phyloP scores from a whole-genome alignment of 1,140 invertebrate species.

The Nilaparvata lugens region DNA sequence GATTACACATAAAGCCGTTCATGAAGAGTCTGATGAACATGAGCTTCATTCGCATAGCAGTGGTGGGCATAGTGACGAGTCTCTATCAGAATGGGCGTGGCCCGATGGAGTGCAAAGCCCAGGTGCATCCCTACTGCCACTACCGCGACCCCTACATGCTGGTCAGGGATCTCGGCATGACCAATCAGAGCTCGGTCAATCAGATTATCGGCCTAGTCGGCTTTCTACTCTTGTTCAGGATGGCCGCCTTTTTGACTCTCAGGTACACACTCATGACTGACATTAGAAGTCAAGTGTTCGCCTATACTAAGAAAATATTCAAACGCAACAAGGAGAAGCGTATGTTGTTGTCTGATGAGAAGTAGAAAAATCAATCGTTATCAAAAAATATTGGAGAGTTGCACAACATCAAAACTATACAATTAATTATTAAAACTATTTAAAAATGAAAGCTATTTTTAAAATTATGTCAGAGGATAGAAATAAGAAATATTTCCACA shows the following conservation, averaged over 20 bases:
- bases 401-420: too few relatives aligned
- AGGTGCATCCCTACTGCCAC: constrained; percentile 24
- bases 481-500: too few relatives aligned
- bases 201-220: constrained; percentile 37
- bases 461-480: too few relatives aligned
- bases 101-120: constrained; percentile 19
- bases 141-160: constrained; percentile 28
- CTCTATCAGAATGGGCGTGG: constrained; percentile 43
- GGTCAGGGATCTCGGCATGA: constrained; percentile 42
- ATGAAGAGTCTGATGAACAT: constrained; percentile 45
- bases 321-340: neutral
- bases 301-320: neutral
- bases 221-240: constrained; percentile 38
- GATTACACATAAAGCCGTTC: constrained; percentile 36
- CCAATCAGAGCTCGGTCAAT: constrained; percentile 13
- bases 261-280: neutral
- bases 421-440: too few relatives aligned
- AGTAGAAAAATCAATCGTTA: too few relatives aligned
- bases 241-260: constrained; percentile 33
- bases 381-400: too few relatives aligned
- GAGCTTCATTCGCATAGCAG: constrained; percentile 46
- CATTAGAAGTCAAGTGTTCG: neutral
- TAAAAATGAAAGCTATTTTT: too few relatives aligned
- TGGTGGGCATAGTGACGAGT: constrained; percentile 42
- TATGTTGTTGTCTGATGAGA: too few relatives aligned